Evolutionary conservation across 2,888 invertebrate genomes (phyloP).

Genomic region (Ischnus inquisitorius): DNA sequence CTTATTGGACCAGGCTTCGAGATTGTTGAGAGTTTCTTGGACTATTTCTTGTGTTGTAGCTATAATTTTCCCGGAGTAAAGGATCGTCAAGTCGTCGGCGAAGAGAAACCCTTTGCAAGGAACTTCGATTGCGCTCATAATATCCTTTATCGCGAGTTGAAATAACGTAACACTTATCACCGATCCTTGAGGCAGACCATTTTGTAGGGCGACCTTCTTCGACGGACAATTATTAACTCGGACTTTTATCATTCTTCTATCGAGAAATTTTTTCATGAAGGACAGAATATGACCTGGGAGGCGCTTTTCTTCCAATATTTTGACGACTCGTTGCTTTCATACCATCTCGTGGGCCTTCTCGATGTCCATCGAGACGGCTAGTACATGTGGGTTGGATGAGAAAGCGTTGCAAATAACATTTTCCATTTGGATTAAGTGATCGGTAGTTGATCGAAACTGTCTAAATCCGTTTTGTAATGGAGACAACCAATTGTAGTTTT

Average conservation of each 20-base stretch:
- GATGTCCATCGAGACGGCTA: constrained; percentile 36
- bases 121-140: no score
- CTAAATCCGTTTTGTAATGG: constrained; percentile 25
- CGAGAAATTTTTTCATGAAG: constrained; percentile 38
- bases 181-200: constrained; percentile 54
- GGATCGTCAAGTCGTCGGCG: constrained; percentile 58
- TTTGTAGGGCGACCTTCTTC: neutral
- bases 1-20: constrained; percentile 23
- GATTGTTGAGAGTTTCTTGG: constrained; percentile 34
- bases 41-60: constrained; percentile 7
- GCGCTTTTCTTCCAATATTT: neutral
- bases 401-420: constrained; percentile 28
- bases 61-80: constrained; percentile 33
- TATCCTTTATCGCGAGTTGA: constrained; percentile 53
- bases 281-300: constrained; percentile 1
- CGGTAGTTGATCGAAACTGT: constrained; percentile 27
- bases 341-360: constrained; percentile 50
- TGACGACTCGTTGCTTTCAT: constrained; percentile 4
- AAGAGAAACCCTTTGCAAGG: constrained; percentile 31
- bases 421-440: constrained; percentile 36
- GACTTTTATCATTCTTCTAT: constrained; percentile 18
- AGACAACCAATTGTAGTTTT: constrained; percentile 7
- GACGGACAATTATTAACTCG: neutral
- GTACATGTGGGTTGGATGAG: neutral
- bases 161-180: constrained; percentile 52